A percentile compares a stretch with the other conserved stretches of the same genome.
phyloP scores from a whole-genome alignment of 2,113 vertebrate species.

The Anthoscopus minutus region DNA sequence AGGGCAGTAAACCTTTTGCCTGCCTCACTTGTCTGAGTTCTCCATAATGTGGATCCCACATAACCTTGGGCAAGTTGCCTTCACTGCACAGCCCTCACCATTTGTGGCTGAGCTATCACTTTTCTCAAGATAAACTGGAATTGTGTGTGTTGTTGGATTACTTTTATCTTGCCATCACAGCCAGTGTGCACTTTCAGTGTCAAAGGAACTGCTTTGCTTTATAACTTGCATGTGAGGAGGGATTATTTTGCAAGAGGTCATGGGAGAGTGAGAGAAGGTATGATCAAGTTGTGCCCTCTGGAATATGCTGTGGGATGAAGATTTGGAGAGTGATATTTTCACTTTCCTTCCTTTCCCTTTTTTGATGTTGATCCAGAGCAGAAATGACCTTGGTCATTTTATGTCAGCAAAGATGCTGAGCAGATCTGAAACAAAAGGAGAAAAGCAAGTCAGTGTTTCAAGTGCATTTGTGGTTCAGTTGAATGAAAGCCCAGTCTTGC shows the following conservation, averaged over 20 bases:
- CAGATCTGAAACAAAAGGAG: slow-evolving; percentile 45
- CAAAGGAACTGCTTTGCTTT: slow-evolving; percentile 51
- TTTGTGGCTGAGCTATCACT: slow-evolving; percentile 47
- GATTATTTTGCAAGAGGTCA: slow-evolving; percentile 64
- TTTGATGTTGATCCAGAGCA: slow-evolving; percentile 56
- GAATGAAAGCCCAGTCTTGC: slow-evolving; percentile 40
- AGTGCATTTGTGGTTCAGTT: slow-evolving; percentile 36
- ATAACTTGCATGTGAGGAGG: background rate
- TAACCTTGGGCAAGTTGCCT: background rate
- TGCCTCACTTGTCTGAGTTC: background rate
- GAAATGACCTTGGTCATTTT: slow-evolving; percentile 38
- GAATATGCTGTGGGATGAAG: slow-evolving; percentile 8
- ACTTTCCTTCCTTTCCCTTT: background rate
- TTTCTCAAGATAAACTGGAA: slow-evolving; percentile 66
- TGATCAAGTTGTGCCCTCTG: background rate
- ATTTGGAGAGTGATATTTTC: slow-evolving; percentile 11
- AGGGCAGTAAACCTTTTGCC: background rate
- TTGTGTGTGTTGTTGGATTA: slow-evolving; percentile 31
- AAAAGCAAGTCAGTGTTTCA: slow-evolving; percentile 8
- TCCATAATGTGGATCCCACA: background rate
- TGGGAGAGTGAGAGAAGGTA: slow-evolving; percentile 55
- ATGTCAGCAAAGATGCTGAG: slow-evolving; percentile 34
- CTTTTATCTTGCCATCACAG: slow-evolving; percentile 63
- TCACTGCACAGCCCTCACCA: background rate
- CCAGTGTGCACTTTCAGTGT: background rate